Conservation (phyloP, 2,888 invertebrate genomes). For the Troilus luridus region DNA sequence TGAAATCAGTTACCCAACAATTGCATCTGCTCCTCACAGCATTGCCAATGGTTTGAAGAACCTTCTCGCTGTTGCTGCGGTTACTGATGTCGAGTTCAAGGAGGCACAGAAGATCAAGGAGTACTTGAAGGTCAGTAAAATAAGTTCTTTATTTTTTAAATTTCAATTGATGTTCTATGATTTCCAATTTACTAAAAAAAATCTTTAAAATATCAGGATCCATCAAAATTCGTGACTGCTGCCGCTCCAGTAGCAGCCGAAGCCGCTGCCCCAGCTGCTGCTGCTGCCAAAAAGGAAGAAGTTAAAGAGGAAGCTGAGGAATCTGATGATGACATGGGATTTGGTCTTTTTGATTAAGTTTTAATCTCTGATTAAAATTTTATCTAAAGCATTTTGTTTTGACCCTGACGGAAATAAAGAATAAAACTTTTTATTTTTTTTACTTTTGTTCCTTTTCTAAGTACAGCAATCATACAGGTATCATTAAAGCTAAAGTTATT, state of each 20-base stretch:
- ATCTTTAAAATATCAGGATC: conserved; percentile 77
- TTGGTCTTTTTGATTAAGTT: conserved; percentile 88
- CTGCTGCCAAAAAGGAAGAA: conserved; percentile 76
- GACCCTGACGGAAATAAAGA: conserved; percentile 50
- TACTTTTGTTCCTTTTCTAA: too few species aligned
- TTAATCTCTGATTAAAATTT: not conserved
- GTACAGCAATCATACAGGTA: too few species aligned
- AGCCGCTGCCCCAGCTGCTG: conserved; percentile 74
- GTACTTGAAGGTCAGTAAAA: conserved; percentile 81
- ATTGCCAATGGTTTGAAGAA: conserved; percentile 98
- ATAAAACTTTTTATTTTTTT: conserved; percentile 1
- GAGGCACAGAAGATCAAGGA: conserved; percentile 94
- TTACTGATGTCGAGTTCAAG: conserved; percentile 95
- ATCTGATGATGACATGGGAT: conserved; percentile 97
- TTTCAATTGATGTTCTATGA: too few species aligned
- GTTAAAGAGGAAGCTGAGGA: conserved; percentile 88
- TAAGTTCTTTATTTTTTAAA: not conserved
- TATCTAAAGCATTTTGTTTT: conserved; percentile 33
- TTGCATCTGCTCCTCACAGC: conserved; percentile 97
- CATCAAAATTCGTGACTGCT: conserved; percentile 89
- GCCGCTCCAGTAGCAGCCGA: conserved; percentile 74
- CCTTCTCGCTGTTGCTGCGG: conserved; percentile 95
- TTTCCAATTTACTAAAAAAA: not conserved
- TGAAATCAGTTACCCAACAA: conserved; percentile 95
- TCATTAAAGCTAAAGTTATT: too few species aligned